phyloP scores from a whole-genome alignment of 2,797 vertebrate genomes.

The Ambastaia sidthimunki region DNA sequence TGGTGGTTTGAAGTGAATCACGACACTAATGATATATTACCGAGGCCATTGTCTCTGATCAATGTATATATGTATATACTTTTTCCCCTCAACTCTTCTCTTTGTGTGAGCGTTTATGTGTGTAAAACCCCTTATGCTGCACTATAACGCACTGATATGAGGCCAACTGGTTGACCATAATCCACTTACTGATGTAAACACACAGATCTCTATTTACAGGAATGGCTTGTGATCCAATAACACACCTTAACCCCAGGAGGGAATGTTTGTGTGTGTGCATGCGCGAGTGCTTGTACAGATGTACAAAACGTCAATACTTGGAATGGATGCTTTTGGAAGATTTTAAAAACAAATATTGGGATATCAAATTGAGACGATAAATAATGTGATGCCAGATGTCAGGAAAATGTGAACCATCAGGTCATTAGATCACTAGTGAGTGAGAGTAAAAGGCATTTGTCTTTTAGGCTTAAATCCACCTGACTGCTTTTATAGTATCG shows the following conservation, averaged over 20 bases:
- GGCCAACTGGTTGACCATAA: constrained; percentile 70
- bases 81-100: constrained; percentile 50
- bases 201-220: constrained; percentile 70
- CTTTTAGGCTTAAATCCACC: background rate
- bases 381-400: background rate
- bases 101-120: constrained; percentile 39
- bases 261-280: constrained; percentile 28
- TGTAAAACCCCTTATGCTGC: constrained; percentile 50
- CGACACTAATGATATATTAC: constrained; percentile 58
- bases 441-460: background rate
- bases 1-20: constrained; percentile 52
- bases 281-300: constrained; percentile 30
- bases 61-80: constrained; percentile 57
- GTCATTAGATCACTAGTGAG: background rate
- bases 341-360: constrained; percentile 28
- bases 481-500: constrained; percentile 15
- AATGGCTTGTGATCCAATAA: constrained; percentile 64
- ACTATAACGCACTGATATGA: constrained; percentile 65
- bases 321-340: constrained; percentile 11
- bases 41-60: constrained; percentile 53
- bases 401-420: background rate
- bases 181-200: constrained; percentile 80
- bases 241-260: constrained; percentile 48
- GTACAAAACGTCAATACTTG: constrained; percentile 1
- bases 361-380: background rate